phyloP scores from a whole-genome alignment of 2,888 invertebrate genomes.

The Dimorphilus gyrociliatus region DNA sequence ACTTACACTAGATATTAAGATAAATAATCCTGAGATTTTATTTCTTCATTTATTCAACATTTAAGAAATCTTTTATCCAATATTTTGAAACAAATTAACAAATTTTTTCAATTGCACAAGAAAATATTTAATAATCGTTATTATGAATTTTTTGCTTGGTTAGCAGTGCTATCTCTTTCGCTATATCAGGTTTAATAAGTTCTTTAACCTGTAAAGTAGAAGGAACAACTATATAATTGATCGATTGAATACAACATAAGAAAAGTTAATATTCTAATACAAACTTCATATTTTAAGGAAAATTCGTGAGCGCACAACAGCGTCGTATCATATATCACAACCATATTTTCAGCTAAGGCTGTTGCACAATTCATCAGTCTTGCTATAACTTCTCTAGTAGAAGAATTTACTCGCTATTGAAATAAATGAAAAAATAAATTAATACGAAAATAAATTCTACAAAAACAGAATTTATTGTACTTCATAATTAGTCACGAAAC shows the following conservation, averaged over 20 bases:
- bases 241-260: neutral
- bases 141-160: constrained; percentile 55
- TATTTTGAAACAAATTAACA: no score
- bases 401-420: neutral
- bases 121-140: no score
- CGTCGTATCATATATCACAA: constrained; percentile 79
- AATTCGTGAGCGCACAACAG: constrained; percentile 77
- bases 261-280: constrained; percentile 4
- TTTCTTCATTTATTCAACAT: no score
- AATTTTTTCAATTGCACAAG: no score
- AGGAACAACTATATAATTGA: neutral
- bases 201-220: constrained; percentile 42
- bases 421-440: neutral
- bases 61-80: no score
- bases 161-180: constrained; percentile 61
- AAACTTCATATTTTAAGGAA: constrained; percentile 59
- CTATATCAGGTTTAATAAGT: constrained; percentile 63
- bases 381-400: constrained; percentile 68
- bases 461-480: constrained; percentile 20
- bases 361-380: constrained; percentile 74
- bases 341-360: constrained; percentile 65
- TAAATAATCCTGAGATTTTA: no score
- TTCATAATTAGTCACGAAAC: constrained; percentile 59
- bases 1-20: no score
- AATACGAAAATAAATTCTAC: neutral